These are phyloP conservation scores for Cephus pygmeus DNA, from an alignment of 2,888 invertebrate species.

Conservation along the genomic window DNA sequence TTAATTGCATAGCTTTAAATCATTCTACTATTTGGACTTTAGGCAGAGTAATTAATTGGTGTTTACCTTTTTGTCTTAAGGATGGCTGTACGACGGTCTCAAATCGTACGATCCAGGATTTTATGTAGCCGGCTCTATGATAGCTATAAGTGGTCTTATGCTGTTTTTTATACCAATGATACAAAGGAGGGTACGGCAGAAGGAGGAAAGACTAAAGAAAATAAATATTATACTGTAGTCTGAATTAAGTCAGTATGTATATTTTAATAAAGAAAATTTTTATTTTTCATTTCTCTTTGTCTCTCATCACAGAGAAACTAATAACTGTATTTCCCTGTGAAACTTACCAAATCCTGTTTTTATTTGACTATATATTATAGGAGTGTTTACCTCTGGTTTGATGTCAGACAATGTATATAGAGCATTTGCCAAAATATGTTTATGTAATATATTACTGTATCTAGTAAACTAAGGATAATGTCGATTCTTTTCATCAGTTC, in stretches of 20 bases:
- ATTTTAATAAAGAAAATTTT: slow-evolving; percentile 21
- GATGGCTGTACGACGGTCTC: slow-evolving; percentile 83
- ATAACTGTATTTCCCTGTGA: no score
- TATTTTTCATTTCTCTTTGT: neutral
- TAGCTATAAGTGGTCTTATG: slow-evolving; percentile 88
- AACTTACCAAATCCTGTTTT: no score
- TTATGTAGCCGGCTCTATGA: slow-evolving; percentile 85
- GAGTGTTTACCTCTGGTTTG: no score
- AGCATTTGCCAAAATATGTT: no score
- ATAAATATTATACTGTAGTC: slow-evolving; percentile 27
- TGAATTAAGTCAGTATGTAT: slow-evolving; percentile 22
- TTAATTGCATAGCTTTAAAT: no score
- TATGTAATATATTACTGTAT: no score
- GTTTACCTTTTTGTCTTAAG: slow-evolving; percentile 68
- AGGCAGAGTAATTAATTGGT: neutral
- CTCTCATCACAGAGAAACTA: no score
- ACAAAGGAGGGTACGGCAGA: slow-evolving; percentile 67
- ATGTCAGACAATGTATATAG: no score
- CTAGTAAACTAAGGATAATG: no score
- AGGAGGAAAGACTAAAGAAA: slow-evolving; percentile 30
- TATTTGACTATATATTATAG: no score
- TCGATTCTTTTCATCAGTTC: no score
- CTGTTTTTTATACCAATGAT: slow-evolving; percentile 84
- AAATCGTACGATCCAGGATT: slow-evolving; percentile 89
- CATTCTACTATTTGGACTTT: no score